These are phyloP conservation scores for Drosophila tsacasi DNA, from an alignment of 1,140 invertebrate genomes.

Conservation along the genomic window DNA sequence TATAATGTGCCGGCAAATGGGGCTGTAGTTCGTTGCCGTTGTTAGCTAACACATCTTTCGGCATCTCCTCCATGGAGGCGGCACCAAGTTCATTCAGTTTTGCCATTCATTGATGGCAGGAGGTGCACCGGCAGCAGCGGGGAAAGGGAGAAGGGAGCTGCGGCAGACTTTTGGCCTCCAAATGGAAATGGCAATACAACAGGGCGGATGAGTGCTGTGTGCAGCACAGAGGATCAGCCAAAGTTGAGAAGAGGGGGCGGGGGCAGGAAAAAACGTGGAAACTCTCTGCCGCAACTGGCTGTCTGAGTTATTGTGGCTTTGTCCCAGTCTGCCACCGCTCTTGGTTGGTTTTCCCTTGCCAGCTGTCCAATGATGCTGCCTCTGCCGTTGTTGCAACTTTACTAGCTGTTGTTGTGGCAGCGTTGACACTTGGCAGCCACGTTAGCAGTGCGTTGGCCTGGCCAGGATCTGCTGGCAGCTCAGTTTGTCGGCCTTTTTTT, in stretches of 20 bases:
- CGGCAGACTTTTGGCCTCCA: slow-evolving; percentile 48
- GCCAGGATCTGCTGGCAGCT: slow-evolving; percentile 51
- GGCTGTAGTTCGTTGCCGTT: slow-evolving; percentile 14
- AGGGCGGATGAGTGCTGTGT: slow-evolving; percentile 51
- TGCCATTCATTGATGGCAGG: slow-evolving; percentile 66
- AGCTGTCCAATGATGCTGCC: slow-evolving; percentile 1
- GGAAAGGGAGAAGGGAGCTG: neutral
- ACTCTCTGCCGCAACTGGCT: slow-evolving; percentile 49
- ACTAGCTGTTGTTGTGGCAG: slow-evolving; percentile 39
- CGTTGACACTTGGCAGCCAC: slow-evolving; percentile 66
- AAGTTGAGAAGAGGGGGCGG: slow-evolving; percentile 41
- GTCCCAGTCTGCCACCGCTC: slow-evolving; percentile 11
- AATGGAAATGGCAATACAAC: slow-evolving; percentile 62
- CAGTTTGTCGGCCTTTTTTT: slow-evolving; percentile 79
- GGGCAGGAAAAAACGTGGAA: slow-evolving; percentile 26
- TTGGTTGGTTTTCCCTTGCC: neutral
- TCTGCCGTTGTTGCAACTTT: slow-evolving; percentile 33
- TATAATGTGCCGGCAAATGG: slow-evolving; percentile 49
- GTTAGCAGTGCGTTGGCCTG: slow-evolving; percentile 67
- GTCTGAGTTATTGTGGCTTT: slow-evolving; percentile 80
- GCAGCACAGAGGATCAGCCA: slow-evolving; percentile 47
- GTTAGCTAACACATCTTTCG: slow-evolving; percentile 9
- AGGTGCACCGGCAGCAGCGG: slow-evolving; percentile 17
- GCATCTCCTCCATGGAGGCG: slow-evolving; percentile 23
- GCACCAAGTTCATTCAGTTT: slow-evolving; percentile 71